A percentile compares a stretch with the other conserved stretches of the same genome.
Evolutionary conservation across 37 sponge, comb jelly and placozoan genomes (phyloP).

Genomic region (Cladorhizidae sp.): DNA sequence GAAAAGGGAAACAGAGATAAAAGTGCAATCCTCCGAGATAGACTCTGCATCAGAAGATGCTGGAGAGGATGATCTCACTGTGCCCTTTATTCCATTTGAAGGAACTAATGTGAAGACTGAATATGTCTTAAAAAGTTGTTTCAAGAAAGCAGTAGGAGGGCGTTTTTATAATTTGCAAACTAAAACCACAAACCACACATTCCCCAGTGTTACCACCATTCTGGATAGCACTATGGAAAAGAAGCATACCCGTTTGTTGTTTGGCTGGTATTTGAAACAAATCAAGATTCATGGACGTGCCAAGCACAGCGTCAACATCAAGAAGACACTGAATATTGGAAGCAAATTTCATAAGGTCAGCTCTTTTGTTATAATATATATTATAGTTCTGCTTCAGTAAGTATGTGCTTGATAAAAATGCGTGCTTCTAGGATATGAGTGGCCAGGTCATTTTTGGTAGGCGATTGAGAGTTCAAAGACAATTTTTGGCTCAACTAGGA

Average conservation of each 20-base stretch:
- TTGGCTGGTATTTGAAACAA: constrained; percentile 37
- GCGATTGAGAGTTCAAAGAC: too few relatives aligned
- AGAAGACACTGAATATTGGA: constrained; percentile 10
- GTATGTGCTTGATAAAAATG: too few relatives aligned
- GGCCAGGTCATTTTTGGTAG: too few relatives aligned
- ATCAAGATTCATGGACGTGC: constrained; percentile 30
- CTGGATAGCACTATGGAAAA: constrained; percentile 29
- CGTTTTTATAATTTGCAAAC: constrained; percentile 13
- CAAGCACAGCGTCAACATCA: not conserved
- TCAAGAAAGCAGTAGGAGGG: constrained; percentile 1
- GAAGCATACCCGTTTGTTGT: not conserved
- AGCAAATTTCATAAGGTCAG: constrained; percentile 49
- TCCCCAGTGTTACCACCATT: constrained; percentile 70
- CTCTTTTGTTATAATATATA: not conserved
- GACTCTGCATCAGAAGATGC: not conserved
- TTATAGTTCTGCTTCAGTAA: too few relatives aligned
- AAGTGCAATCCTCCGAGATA: not conserved
- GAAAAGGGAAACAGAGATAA: not conserved
- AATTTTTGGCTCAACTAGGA: too few relatives aligned
- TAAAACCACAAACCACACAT: not conserved
- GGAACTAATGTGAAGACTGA: not conserved
- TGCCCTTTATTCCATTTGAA: constrained; percentile 16
- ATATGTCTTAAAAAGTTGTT: not conserved
- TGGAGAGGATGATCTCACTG: not conserved
- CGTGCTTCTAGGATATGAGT: too few relatives aligned